These are phyloP conservation scores for Parauchenoglanis ngamensis DNA, from an alignment of 2,797 vertebrate species.

Conservation along the genomic window DNA sequence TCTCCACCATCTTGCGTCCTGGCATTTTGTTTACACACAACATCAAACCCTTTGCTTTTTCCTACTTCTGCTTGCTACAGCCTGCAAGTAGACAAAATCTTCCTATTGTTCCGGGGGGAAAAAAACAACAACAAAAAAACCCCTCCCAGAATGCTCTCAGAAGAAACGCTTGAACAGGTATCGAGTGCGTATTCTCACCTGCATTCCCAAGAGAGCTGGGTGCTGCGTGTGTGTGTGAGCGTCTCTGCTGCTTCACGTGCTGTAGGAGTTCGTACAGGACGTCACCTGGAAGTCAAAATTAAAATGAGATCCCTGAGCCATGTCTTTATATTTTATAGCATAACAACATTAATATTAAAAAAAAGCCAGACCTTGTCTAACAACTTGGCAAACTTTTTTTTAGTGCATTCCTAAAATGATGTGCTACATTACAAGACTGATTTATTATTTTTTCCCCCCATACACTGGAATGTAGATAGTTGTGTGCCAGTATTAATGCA, in stretches of 20 bases:
- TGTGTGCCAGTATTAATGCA: neutral
- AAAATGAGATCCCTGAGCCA: neutral
- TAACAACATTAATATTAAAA: neutral
- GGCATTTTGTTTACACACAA: neutral
- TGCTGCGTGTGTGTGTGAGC: constrained; percentile 55
- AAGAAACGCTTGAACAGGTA: neutral
- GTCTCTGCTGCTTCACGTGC: constrained; percentile 85
- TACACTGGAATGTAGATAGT: neutral
- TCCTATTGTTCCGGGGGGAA: neutral
- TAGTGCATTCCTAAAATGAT: too few species aligned
- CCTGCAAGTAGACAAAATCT: neutral
- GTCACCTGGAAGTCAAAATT: constrained; percentile 76
- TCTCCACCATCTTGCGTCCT: neutral
- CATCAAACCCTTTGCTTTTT: neutral
- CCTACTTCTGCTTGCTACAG: neutral
- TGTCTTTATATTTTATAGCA: neutral
- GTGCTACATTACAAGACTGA: too few species aligned
- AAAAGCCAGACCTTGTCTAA: neutral
- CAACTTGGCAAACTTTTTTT: too few species aligned
- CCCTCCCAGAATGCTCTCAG: neutral
- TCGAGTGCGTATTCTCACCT: constrained; percentile 21
- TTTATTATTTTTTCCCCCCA: too few species aligned
- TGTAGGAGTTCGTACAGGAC: constrained; percentile 91
- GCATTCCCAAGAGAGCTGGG: neutral
- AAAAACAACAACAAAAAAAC: too few species aligned